Base-by-base conservation (phyloP, 2,888 invertebrate genomes). In the Drosophila cyrtoloma region DNA sequence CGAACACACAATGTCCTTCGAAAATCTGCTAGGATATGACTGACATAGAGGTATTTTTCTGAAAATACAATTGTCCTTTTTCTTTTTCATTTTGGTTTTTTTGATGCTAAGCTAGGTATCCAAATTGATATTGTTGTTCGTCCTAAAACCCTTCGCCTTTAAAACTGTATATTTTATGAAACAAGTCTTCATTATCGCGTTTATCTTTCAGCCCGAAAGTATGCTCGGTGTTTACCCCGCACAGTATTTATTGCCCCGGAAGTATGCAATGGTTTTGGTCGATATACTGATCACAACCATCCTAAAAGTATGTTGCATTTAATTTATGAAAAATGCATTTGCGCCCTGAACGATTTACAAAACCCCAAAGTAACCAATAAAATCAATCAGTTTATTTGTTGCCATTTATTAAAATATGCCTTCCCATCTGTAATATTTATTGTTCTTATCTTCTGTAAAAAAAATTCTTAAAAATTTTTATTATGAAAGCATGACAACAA, bases 161-260 rank as follows among this genome's bases (percentile, higher is more conserved):
- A 22, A 6, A 22, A 14, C 6, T 6, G 6, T 14, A 7, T 3
- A 44, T 3, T 14, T n/a, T 42, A 10, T 10, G 4, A n/a, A n/a
- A 12, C n/a, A 22, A 22, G 0, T 0, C n/a, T 22, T 10, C 10
- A 42, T 1, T 22, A 42, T n/a, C 42, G n/a, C 5, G 10, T 12
- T 42, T 47, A 47, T 4, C 22, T 47, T 7, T 1, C 14, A 47
- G 47, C 47, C 22, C 0, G 14, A 47, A 7, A 22, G 7, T 22
- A 4, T 22, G 47, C 47, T 14, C 0, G 0, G 10, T 1, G 22
- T 47, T 1, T 2, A 42, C n/a, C 0, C 0, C 5, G 0, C 12
- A 1, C 5, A 0, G 7, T n/a, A 1, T n/a, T 5, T 10, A 10
- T 12, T 10, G 0, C 0, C 10, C 42, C n/a, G n/a, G 19, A 42